These are phyloP conservation scores for Rhimphoctona megacephalus DNA, from an alignment of 2,888 invertebrate genomes.

Conservation along the genomic window DNA sequence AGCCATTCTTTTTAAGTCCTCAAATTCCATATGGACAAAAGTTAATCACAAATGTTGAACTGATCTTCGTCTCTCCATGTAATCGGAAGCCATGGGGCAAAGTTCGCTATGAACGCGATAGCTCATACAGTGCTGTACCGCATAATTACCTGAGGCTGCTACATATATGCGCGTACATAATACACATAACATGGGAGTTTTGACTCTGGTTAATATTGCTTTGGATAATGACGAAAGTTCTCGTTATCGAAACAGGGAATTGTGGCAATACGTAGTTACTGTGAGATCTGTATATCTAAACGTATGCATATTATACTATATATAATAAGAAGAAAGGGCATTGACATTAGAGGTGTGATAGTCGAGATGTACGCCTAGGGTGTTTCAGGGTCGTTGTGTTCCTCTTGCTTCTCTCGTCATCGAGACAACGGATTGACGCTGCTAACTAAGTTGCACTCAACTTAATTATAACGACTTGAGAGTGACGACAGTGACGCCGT, in stretches of 20 bases:
- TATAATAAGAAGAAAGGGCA: background rate
- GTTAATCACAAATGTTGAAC: background rate
- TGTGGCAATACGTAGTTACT: conserved; percentile 41
- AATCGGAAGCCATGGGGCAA: background rate
- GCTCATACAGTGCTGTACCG: background rate
- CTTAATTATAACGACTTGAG: conserved; percentile 77
- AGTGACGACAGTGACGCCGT: conserved; percentile 43
- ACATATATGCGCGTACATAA: background rate
- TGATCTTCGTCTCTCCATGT: background rate
- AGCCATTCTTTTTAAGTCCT: background rate
- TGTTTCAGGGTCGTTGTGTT: conserved; percentile 44
- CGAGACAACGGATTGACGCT: conserved; percentile 74
- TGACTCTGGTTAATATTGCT: conserved; percentile 36
- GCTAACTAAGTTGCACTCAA: conserved; percentile 78
- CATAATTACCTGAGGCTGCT: conserved; percentile 11
- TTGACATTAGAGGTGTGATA: conserved; percentile 16
- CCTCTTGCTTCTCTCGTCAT: conserved; percentile 63
- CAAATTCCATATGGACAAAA: background rate
- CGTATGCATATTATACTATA: background rate
- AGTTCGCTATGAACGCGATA: background rate
- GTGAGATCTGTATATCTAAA: background rate
- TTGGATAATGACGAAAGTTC: conserved; percentile 66
- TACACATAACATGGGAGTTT: conserved; percentile 11
- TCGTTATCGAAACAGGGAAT: conserved; percentile 41
- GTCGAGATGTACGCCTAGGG: conserved; percentile 11